Evolutionary conservation across 2,797 vertebrate species (phyloP).

Genomic region (Halcyon badia): DNA sequence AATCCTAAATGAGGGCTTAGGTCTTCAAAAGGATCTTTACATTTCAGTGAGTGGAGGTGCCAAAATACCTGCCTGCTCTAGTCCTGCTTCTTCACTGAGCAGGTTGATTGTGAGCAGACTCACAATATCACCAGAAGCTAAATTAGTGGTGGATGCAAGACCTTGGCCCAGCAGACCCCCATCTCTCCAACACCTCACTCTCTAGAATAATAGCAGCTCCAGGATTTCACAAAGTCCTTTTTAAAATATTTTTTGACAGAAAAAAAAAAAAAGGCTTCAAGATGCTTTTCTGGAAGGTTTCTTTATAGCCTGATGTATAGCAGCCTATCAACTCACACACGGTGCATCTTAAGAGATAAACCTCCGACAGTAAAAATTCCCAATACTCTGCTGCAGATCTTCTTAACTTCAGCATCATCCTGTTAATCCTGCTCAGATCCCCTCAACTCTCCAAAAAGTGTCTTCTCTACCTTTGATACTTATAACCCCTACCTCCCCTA

Average conservation of each 20-base stretch:
- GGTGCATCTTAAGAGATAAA: background rate
- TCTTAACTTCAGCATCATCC: background rate
- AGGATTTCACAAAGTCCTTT: background rate
- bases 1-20: background rate
- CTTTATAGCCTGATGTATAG: background rate
- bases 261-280: background rate
- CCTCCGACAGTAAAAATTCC: background rate
- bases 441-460: background rate
- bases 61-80: background rate
- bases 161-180: background rate
- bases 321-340: background rate
- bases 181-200: background rate
- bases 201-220: background rate
- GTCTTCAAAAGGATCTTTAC: background rate
- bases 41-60: accelerated
- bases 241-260: background rate
- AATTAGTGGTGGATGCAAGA: background rate
- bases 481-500: background rate
- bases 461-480: background rate
- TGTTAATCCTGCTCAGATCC: background rate
- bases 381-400: background rate
- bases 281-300: background rate
- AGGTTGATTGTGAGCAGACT: background rate
- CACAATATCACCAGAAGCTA: background rate
- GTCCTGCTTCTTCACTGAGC: background rate